phyloP scores from a whole-genome alignment of 37 sponge, comb jelly and placozoan species.

The Sycon ciliatum region DNA sequence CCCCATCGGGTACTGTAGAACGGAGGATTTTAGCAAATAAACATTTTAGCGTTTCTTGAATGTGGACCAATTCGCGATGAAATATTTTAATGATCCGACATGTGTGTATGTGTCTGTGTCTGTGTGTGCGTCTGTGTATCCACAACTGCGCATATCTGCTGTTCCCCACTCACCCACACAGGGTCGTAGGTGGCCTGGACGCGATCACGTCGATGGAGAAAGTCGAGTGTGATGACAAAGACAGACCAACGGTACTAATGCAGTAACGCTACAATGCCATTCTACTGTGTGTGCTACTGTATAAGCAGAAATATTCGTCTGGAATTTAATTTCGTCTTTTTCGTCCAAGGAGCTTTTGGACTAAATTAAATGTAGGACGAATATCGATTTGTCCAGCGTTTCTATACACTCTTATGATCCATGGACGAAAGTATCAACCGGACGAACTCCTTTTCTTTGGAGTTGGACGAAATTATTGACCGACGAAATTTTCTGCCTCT shows the following conservation, averaged over 20 bases:
- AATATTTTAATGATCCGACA: not conserved
- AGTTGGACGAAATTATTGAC: too few relatives aligned
- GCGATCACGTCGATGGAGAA: constrained; percentile 68
- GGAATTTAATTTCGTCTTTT: not conserved
- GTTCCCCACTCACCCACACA: not conserved
- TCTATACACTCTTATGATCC: too few relatives aligned
- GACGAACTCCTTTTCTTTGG: too few relatives aligned
- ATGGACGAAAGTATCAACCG: too few relatives aligned
- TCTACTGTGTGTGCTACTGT: not conserved
- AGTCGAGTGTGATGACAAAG: constrained; percentile 64
- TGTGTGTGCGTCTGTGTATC: constrained; percentile 3
- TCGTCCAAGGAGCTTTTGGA: not conserved
- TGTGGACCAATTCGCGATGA: not conserved
- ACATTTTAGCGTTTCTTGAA: too few relatives aligned
- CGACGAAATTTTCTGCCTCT: too few relatives aligned
- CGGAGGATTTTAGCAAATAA: not conserved
- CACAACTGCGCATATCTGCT: not conserved
- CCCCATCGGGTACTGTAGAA: not conserved
- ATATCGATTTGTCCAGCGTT: constrained; percentile 38
- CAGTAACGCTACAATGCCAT: not conserved
- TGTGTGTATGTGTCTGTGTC: not conserved
- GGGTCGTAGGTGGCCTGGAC: constrained; percentile 74
- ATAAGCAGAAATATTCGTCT: too few relatives aligned
- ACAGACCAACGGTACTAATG: constrained; percentile 52
- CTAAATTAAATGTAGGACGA: constrained; percentile 47